A percentile compares a stretch with the other conserved stretches of the same genome.
These are phyloP conservation scores for Netelia fuscicornis DNA, from an alignment of 2,888 invertebrate genomes.

Conservation along the genomic window DNA sequence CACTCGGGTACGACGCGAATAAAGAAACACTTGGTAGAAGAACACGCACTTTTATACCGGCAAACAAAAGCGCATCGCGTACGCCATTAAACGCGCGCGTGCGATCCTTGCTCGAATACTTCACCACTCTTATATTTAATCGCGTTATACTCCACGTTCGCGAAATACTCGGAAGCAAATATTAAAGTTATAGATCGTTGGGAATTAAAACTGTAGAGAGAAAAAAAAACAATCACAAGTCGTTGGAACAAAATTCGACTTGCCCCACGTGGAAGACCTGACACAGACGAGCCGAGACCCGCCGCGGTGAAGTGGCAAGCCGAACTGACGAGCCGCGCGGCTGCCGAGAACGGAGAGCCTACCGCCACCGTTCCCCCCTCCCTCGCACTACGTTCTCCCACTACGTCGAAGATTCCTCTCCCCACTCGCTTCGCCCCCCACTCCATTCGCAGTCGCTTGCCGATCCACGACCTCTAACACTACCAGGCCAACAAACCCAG, in stretches of 20 bases:
- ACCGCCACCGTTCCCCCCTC: constrained; percentile 70
- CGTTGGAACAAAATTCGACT: constrained; percentile 64
- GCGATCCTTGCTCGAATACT: no score
- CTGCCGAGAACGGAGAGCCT: constrained; percentile 76
- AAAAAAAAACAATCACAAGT: constrained; percentile 26
- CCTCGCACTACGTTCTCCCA: constrained; percentile 19
- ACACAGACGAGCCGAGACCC: constrained; percentile 71
- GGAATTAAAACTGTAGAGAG: background rate
- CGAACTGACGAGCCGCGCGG: constrained; percentile 81
- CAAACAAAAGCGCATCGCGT: no score
- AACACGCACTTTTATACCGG: no score
- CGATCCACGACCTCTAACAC: constrained; percentile 75
- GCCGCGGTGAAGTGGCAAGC: constrained; percentile 80
- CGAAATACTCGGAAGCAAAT: no score
- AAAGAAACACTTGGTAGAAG: no score
- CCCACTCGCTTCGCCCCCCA: constrained; percentile 5
- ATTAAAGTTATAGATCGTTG: background rate
- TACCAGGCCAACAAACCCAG: constrained; percentile 71
- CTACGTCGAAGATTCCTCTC: constrained; percentile 46
- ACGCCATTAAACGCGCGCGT: no score
- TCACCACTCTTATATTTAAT: no score
- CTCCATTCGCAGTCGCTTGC: constrained; percentile 44
- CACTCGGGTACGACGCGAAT: no score
- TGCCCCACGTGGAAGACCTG: constrained; percentile 75
- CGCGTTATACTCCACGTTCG: no score